Evolutionary conservation across 1,140 invertebrate genomes (phyloP).

Genomic region (Melanaphis sacchari): DNA sequence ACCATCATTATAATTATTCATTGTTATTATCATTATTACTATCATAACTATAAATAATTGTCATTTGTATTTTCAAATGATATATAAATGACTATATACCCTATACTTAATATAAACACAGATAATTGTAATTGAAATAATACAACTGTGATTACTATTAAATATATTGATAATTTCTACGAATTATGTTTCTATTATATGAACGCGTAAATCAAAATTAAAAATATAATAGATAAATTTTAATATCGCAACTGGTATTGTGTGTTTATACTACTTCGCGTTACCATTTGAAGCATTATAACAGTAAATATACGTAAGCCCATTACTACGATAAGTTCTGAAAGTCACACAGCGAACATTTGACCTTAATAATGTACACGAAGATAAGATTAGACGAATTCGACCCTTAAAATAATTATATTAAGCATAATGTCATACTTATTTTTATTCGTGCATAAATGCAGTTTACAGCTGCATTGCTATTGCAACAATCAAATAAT

Average conservation of each 20-base stretch:
- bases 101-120: neutral
- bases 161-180: too few species aligned
- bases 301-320: constrained; percentile 13
- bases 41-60: neutral
- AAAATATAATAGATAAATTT: neutral
- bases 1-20: neutral
- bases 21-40: neutral
- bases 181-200: neutral
- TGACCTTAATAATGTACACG: constrained; percentile 7
- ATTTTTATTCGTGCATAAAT: neutral
- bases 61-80: neutral
- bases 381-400: constrained; percentile 3
- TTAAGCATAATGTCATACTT: neutral
- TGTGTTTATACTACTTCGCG: constrained; percentile 27
- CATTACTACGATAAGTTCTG: constrained; percentile 11
- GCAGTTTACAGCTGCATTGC: neutral
- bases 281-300: neutral
- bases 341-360: constrained; percentile 27
- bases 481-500: neutral
- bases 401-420: neutral
- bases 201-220: neutral
- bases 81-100: neutral
- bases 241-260: neutral
- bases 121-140: neutral
- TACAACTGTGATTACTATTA: neutral